Conservation (phyloP, 2,888 invertebrate genomes). For the Zelleria hepariella region DNA sequence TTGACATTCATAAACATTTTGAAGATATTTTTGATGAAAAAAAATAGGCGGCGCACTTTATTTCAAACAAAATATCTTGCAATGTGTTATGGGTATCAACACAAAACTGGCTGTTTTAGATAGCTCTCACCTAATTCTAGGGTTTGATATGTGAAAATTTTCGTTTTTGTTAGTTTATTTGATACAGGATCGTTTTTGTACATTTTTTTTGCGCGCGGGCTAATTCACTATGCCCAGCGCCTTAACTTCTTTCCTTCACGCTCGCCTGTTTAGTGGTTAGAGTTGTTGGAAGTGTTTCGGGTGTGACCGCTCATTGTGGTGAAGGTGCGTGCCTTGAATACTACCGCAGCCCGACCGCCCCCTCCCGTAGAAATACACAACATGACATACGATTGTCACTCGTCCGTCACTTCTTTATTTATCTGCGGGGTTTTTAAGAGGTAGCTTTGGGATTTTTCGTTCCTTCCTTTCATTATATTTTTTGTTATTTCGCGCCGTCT, state of each 20-base stretch:
- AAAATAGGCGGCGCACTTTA: no score
- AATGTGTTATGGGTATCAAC: no score
- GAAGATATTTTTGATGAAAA: no score
- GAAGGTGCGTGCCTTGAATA: constrained; percentile 40
- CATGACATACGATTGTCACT: background rate
- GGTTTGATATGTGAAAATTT: no score
- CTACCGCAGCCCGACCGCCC: background rate
- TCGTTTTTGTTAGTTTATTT: no score
- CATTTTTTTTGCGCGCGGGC: background rate
- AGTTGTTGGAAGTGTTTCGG: constrained; percentile 15
- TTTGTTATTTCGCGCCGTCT: background rate
- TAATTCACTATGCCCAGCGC: background rate
- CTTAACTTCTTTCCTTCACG: background rate
- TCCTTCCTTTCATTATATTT: background rate
- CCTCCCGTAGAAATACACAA: background rate
- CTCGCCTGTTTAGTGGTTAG: background rate
- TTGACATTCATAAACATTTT: no score
- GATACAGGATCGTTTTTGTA: no score
- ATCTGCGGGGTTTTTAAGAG: no score
- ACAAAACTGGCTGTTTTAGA: no score
- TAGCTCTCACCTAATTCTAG: no score
- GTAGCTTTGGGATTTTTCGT: background rate
- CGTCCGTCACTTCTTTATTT: background rate
- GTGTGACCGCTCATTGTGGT: constrained; percentile 40
- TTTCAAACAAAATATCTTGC: no score